Conservation (phyloP, 2,888 invertebrate genomes). For the Caenorhabditis imperialis region DNA sequence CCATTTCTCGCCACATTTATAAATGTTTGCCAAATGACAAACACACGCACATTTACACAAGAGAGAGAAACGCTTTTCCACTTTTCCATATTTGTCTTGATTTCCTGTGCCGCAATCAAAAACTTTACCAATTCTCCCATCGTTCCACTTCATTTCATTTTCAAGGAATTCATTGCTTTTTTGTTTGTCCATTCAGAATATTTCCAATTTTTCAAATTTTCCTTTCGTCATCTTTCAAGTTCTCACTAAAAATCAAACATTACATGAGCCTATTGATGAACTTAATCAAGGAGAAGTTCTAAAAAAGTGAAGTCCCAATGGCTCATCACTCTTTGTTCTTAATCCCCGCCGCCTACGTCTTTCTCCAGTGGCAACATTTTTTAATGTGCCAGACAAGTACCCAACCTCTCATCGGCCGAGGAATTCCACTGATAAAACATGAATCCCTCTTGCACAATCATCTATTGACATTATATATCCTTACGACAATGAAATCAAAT, state of each 20-base stretch:
- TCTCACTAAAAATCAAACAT: background rate
- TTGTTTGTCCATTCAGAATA: constrained; percentile 8
- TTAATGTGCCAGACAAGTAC: constrained; percentile 39
- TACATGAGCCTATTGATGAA: background rate
- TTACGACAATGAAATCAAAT: constrained; percentile 34
- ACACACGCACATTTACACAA: constrained; percentile 20
- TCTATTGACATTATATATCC: constrained; percentile 48
- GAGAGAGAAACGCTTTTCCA: constrained; percentile 8
- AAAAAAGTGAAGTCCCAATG: background rate
- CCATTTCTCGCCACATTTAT: constrained; percentile 22
- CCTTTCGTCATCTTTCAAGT: constrained; percentile 2
- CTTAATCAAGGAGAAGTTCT: background rate
- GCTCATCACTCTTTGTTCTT: too few relatives aligned
- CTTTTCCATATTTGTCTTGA: constrained; percentile 48
- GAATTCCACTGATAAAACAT: constrained; percentile 50
- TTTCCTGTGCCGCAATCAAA: constrained; percentile 49
- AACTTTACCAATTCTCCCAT: constrained; percentile 21
- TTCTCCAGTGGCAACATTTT: background rate
- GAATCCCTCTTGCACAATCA: constrained; percentile 47
- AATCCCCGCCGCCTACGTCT: background rate
- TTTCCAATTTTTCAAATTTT: background rate
- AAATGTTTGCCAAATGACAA: constrained; percentile 48
- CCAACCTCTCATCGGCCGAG: constrained; percentile 22
- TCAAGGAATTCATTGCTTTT: constrained; percentile 1
- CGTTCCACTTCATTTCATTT: constrained; percentile 11